A percentile compares a stretch with the other conserved stretches of the same genome.
Evolutionary conservation across 2,888 invertebrate species (phyloP).

Genomic region (Pseudococcus longispinus): DNA sequence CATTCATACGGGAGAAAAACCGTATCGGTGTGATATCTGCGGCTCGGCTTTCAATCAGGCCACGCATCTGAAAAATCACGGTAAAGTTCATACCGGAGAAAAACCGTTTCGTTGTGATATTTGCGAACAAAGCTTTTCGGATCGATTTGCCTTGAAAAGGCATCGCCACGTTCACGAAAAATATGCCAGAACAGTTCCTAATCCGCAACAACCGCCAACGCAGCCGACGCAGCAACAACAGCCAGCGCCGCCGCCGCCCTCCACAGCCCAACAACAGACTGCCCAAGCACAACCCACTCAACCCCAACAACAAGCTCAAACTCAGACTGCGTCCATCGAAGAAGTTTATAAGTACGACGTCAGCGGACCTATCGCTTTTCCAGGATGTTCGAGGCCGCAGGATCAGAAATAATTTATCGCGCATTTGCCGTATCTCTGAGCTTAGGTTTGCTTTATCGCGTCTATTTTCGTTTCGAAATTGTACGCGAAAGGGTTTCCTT

Average conservation of each 20-base stretch:
- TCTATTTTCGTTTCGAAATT: not conserved
- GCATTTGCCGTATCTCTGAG: not conserved
- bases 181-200: conserved; percentile 68
- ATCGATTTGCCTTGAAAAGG: conserved; percentile 84
- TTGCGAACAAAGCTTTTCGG: conserved; percentile 85
- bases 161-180: conserved; percentile 88
- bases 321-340: conserved; percentile 51
- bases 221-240: conserved; percentile 61
- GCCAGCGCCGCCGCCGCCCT: conserved; percentile 47
- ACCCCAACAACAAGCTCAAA: conserved; percentile 55
- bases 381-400: conserved; percentile 61
- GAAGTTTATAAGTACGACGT: conserved; percentile 61
- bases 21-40: conserved; percentile 81
- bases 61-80: conserved; percentile 86
- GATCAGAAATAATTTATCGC: conserved; percentile 57
- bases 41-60: conserved; percentile 91
- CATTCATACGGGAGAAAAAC: conserved; percentile 87
- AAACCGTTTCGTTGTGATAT: conserved; percentile 85
- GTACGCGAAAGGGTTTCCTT: not conserved
- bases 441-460: not conserved
- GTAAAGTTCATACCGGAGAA: conserved; percentile 82
- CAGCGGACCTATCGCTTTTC: conserved; percentile 61
- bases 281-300: conserved; percentile 56
- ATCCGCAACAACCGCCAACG: conserved; percentile 60
- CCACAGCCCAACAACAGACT: conserved; percentile 56